These are phyloP conservation scores for Nautilus pompilius DNA, from an alignment of 1,140 invertebrate genomes.

Conservation along the genomic window DNA sequence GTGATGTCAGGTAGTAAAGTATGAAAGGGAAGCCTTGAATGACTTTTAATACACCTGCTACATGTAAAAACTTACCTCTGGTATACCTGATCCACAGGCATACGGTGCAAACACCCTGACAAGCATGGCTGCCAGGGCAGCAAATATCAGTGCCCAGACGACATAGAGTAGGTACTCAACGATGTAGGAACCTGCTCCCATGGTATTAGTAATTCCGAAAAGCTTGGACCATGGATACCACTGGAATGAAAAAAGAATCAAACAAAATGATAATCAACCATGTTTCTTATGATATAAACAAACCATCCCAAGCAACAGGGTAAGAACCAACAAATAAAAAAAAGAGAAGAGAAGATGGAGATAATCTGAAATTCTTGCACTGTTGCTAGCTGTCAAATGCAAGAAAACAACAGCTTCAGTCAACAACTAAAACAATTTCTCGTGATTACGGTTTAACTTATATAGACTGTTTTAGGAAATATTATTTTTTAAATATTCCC, in stretches of 20 bases:
- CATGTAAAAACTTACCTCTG: conserved; percentile 83
- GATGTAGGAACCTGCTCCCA: conserved; percentile 78
- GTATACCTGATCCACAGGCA: conserved; percentile 98
- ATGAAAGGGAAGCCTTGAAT: too few species aligned
- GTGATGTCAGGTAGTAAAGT: too few species aligned
- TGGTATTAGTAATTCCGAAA: conserved; percentile 67
- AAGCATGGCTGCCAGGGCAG: conserved; percentile 85
- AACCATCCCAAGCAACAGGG: not conserved
- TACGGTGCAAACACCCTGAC: conserved; percentile 99
- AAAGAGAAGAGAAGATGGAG: not conserved
- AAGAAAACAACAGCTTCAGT: not conserved
- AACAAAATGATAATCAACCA: not conserved
- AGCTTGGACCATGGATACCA: conserved; percentile 95
- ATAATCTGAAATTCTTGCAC: not conserved
- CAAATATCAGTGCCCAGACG: conserved; percentile 87
- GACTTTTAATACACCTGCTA: too few species aligned
- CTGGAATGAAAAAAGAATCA: conserved; percentile 57
- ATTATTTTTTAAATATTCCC: not conserved
- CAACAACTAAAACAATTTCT: not conserved
- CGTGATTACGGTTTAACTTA: not conserved
- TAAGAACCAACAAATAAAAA: not conserved
- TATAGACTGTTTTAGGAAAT: not conserved
- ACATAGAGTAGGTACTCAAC: conserved; percentile 94
- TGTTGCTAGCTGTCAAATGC: not conserved
- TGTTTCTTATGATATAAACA: not conserved